These are phyloP conservation scores for Samia ricini DNA, from an alignment of 1,140 invertebrate species.

Conservation along the genomic window DNA sequence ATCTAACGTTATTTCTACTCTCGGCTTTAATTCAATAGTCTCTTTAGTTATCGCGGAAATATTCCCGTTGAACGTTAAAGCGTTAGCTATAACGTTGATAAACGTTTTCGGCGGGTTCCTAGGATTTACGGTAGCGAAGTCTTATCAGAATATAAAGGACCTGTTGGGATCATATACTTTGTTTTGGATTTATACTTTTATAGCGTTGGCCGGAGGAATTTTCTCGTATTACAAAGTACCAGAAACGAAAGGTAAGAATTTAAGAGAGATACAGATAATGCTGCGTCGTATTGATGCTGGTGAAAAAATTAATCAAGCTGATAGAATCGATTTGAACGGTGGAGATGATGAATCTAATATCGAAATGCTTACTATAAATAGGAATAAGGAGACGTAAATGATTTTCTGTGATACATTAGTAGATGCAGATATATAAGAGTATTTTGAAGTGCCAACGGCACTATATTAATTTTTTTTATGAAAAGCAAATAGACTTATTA, in stretches of 20 bases:
- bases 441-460: background rate
- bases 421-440: too few relatives aligned
- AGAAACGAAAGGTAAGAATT: constrained; percentile 24
- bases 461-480: too few relatives aligned
- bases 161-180: constrained; percentile 59
- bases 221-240: constrained; percentile 67
- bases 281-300: constrained; percentile 13
- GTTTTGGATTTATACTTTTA: constrained; percentile 69
- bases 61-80: constrained; percentile 77
- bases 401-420: background rate
- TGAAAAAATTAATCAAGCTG: background rate
- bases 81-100: constrained; percentile 60
- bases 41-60: constrained; percentile 78
- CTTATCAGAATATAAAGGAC: constrained; percentile 70
- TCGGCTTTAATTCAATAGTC: constrained; percentile 75
- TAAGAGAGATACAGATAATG: constrained; percentile 21
- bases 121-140: constrained; percentile 71
- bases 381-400: background rate
- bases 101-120: constrained; percentile 43
- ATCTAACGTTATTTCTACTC: constrained; percentile 71
- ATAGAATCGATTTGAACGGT: background rate
- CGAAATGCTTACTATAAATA: background rate
- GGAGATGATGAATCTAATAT: background rate
- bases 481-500: too few relatives aligned
- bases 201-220: constrained; percentile 58